Evolutionary conservation across 1,140 invertebrate species (phyloP), one percentile per base, ranked within the genome.

Genomic region (Drosophila leontia): DNA sequence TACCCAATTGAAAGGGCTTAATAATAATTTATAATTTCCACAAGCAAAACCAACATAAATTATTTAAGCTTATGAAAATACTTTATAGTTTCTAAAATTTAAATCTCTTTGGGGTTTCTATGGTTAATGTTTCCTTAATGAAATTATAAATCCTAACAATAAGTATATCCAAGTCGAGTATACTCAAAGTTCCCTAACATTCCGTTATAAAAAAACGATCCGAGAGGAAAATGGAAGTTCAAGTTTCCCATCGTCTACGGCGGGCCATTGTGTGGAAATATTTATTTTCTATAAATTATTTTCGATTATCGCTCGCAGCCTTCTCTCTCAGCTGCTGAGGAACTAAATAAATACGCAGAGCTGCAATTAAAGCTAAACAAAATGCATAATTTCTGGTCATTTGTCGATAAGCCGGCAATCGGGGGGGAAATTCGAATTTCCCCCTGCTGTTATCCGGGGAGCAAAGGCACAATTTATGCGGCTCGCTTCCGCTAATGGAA

Each of bases 281-380:
- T 88, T 88, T 88, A 88, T 88, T 88, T 88, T 81, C 84, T 90
- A 88, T 88, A 88, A 90, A 84, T 88, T 88, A 88, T 90, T 88
- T 88, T 88, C 77, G 80, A 88, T 90, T 87, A 88, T 87, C 80
- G 77, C 42, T 44, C 4, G 41, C 32, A 9, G 26, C 32, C 57
- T 9, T 45, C 32, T 11, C 17, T 6, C 12, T 12, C 35, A 12
- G 13, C 45, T 15, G 48, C 39, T 17, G 39, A 15, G 26, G 61
- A 65, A 77, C 72, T 76, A 76, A 87, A 70, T 76, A 86, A 87
- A 82, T 79, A 82, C 50, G 71, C 29, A 44, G 64, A 32, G 44
- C 55, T 75, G 84, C 84, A 90, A 90, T 90, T 90, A 88, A 84
- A 90, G 76, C 81, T 64, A 80, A 88, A 87, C 84, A 78, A 83